Evolutionary conservation across 2,797 vertebrate genomes (phyloP).

Genomic region (Periparus ater): DNA sequence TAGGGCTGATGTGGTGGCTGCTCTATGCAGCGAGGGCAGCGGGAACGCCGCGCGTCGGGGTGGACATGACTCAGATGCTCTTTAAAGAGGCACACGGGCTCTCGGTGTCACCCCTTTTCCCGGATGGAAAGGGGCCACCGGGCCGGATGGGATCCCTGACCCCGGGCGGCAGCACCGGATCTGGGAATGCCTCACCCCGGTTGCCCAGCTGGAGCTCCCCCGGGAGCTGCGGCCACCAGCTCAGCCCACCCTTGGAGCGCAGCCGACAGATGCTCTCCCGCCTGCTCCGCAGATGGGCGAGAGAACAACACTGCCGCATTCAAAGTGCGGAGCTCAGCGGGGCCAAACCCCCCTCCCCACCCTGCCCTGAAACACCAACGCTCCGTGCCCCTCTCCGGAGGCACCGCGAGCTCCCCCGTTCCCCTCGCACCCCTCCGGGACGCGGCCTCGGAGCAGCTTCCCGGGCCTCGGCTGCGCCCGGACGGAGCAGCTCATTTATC

Average conservation of each 20-base stretch:
- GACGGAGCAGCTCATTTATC: conserved; percentile 65
- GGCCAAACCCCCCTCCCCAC: neutral
- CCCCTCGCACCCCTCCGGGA: fast-evolving
- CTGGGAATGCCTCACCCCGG: neutral
- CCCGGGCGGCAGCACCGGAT: neutral
- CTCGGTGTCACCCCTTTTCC: neutral
- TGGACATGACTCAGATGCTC: conserved; percentile 7
- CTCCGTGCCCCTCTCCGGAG: fast-evolving
- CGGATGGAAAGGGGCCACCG: neutral
- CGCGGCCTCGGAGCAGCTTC: neutral
- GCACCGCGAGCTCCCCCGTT: neutral
- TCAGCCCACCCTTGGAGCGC: conserved; percentile 29
- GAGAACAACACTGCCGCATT: neutral
- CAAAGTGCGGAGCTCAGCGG: neutral
- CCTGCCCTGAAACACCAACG: neutral
- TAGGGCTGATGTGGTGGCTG: conserved; percentile 16
- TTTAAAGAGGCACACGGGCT: neutral
- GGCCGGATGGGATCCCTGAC: neutral
- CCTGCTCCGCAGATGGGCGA: conserved; percentile 28
- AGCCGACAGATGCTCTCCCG: conserved; percentile 16
- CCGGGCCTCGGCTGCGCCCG: neutral
- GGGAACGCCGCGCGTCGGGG: neutral
- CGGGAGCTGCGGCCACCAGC: neutral
- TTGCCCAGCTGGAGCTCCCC: neutral
- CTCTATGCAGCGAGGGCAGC: neutral